Evolutionary conservation across 2,888 invertebrate species (phyloP).

Genomic region (Electrophaes corylata): DNA sequence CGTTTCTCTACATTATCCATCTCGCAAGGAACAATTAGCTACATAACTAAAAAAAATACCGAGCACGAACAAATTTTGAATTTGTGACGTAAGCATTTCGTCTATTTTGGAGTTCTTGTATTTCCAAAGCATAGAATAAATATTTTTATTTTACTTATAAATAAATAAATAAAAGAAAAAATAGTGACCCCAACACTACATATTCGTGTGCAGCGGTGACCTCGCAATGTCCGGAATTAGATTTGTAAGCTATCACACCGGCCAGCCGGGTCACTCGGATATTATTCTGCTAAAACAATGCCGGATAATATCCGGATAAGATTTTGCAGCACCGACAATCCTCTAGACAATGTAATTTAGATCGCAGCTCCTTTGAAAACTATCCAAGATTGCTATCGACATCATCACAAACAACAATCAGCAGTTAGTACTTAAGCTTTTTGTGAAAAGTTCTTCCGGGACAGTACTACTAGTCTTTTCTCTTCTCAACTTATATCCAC

Average conservation of each 20-base stretch:
- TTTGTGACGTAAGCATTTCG: no score
- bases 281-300: conserved; percentile 44
- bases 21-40: no score
- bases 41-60: no score
- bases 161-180: no score
- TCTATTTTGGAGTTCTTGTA: no score
- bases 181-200: conserved; percentile 33
- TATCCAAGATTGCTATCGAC: neutral
- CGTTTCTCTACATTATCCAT: no score
- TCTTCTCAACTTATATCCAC: no score
- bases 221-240: conserved; percentile 63
- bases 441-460: no score
- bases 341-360: conserved; percentile 17
- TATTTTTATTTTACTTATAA: no score
- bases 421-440: neutral
- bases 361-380: conserved; percentile 3
- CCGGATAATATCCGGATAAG: conserved; percentile 15
- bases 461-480: no score
- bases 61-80: no score
- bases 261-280: conserved; percentile 50
- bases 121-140: no score
- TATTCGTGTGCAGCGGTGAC: conserved; percentile 54
- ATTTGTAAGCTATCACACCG: conserved; percentile 68
- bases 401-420: neutral
- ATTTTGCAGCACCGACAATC: conserved; percentile 1